Conservation (phyloP, 1,140 invertebrate species). For the Probaryconus sp. region DNA sequence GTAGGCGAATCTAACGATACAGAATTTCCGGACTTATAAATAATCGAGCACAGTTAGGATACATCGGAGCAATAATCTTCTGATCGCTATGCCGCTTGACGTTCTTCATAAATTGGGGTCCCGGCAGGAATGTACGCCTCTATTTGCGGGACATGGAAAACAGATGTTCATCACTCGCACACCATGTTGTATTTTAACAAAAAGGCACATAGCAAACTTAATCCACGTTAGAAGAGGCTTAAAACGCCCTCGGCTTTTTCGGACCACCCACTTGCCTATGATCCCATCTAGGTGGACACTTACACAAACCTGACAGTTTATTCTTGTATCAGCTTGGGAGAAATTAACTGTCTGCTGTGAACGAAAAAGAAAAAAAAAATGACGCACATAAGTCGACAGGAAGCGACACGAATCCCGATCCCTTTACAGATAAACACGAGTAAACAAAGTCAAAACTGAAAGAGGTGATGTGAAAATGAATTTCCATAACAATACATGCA, state of each 20-base stretch:
- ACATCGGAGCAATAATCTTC: too few species aligned
- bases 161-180: constrained; percentile 52
- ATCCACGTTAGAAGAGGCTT: constrained; percentile 20
- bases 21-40: constrained; percentile 45
- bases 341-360: too few species aligned
- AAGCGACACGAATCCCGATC: constrained; percentile 10
- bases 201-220: constrained; percentile 20
- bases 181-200: neutral
- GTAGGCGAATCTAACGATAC: constrained; percentile 10
- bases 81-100: too few species aligned
- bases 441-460: neutral
- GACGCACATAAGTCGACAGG: constrained; percentile 1
- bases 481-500: too few species aligned
- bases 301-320: neutral
- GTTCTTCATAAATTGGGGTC: constrained; percentile 45
- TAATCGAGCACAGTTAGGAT: constrained; percentile 29
- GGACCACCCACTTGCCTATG: constrained; percentile 55
- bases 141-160: constrained; percentile 56
- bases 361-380: constrained; percentile 7
- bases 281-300: neutral
- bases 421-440: neutral
- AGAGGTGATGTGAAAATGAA: too few species aligned
- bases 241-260: neutral
- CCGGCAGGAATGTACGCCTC: constrained; percentile 6
- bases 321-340: too few species aligned